Base-by-base conservation (phyloP, 2,888 invertebrate species). In the Esperia sulphurella region DNA sequence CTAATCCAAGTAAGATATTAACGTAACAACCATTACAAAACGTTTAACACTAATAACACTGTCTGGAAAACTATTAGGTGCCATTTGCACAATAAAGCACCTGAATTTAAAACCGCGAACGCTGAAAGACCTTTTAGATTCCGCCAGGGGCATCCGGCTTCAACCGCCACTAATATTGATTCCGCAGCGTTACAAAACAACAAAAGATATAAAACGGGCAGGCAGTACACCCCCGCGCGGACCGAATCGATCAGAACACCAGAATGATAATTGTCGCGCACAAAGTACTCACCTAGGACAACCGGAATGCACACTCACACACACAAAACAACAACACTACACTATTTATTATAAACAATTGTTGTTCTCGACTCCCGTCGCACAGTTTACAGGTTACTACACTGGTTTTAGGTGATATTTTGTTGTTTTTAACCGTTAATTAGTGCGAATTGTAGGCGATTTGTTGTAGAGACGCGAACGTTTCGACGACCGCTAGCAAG, bases 221-320 rank as follows among this genome's bases (percentile, higher is more conserved):
- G 76, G 73, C 74, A 74, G 79, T 82, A 77, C 83, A 76, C 86
- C 83, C 85, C 82, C 86, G 82, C 85, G 79, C 84, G 39, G 61
- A 65, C 74, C 76, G 84, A 87, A 88, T 88, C 88, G 88, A 88
- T 87, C 79, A 79, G 71, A 48, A 45, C 35, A 35, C 41, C 41
- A 68, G 65, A 84, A 86, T 86, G 87, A 89, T 89, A 88, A 89
- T 88, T 89, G 89, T 89, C 87, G 83, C 85, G 82, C 87, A 88
- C 87, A 87, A 86, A 84, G 83, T 81, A 86, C 87, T 86, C 83
- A 85, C 83, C 86, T 84, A 84, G 35, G 80, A 77, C 81, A 78
- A 69, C 72, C 67, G 77, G 77, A 83, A 83, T 83, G 83, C 83
- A 84, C 81, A 83, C 81, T 78, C 75, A 79, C 75, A 78, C 76